These are phyloP conservation scores for Zaprionus lineosus DNA, from an alignment of 2,888 invertebrate species.

Conservation along the genomic window DNA sequence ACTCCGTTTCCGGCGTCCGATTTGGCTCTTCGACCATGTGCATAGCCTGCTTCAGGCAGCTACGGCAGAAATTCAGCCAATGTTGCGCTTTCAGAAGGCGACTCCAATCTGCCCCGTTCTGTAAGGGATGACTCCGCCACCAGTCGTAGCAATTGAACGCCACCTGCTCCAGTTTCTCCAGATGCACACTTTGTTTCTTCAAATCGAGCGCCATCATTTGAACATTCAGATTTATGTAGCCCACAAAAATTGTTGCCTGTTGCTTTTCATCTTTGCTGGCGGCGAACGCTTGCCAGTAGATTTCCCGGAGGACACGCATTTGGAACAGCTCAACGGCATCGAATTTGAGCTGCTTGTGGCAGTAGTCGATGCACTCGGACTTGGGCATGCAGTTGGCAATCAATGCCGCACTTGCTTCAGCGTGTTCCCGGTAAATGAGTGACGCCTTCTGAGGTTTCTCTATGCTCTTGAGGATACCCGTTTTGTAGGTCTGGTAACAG, in stretches of 20 bases:
- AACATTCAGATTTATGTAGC: slow-evolving; percentile 84
- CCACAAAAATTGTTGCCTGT: slow-evolving; percentile 84
- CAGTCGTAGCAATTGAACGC: slow-evolving; percentile 81
- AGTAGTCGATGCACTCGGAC: slow-evolving; percentile 85
- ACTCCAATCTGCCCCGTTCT: slow-evolving; percentile 52
- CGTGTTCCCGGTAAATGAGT: slow-evolving; percentile 86
- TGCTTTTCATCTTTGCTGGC: slow-evolving; percentile 70
- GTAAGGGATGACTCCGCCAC: slow-evolving; percentile 23
- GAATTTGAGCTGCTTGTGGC: slow-evolving; percentile 86
- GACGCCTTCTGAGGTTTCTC: slow-evolving; percentile 89
- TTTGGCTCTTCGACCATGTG: slow-evolving; percentile 81
- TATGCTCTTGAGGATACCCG: slow-evolving; percentile 86
- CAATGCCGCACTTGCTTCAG: slow-evolving; percentile 85
- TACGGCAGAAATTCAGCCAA: slow-evolving; percentile 86
- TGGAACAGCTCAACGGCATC: slow-evolving; percentile 86
- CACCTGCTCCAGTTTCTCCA: slow-evolving; percentile 80
- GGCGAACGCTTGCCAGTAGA: slow-evolving; percentile 84
- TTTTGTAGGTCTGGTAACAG: slow-evolving; percentile 86
- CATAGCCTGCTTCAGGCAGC: slow-evolving; percentile 87
- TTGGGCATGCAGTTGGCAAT: slow-evolving; percentile 85
- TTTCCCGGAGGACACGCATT: slow-evolving; percentile 84
- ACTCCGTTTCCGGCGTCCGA: slow-evolving; percentile 45
- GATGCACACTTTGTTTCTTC: slow-evolving; percentile 84
- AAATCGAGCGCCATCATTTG: slow-evolving; percentile 83
- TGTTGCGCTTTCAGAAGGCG: slow-evolving; percentile 82